Evolutionary conservation across 2,797 vertebrate species (phyloP), one percentile per base, ranked within the genome.

Genomic region (Premnoplex brunnescens): DNA sequence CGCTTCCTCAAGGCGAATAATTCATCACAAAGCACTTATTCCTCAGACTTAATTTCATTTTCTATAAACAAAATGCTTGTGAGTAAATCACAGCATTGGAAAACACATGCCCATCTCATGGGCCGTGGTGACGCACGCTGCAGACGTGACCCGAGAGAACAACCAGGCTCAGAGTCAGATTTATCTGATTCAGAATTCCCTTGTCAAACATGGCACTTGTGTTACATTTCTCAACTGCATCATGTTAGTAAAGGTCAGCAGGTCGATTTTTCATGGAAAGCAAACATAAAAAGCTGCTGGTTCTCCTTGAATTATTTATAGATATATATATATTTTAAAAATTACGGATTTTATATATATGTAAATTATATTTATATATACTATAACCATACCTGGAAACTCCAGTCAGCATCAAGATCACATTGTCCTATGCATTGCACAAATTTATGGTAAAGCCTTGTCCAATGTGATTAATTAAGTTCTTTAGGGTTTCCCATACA

Each of bases 11-110:
- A 73, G 83, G 88, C 76, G 27, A 93, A 88, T 95, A 89, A 94
- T 91, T 95, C 88, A 79, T 88, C 48, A 24, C 83, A 79, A 87
- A 94, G 79, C 73, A 49, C 67, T 90, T 94, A 69, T 77, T 93
- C 85, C 84, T 91, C 71, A 56, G 85, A 60, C 64, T 93, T 94
- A 91, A 96, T 94, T 95, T 87, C 59, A 76, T 96, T 95, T 94
- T 82, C 89, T 84, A 2, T 49, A 69, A 93, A 88, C 79, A 93
- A 91, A 95, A 95, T 85, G 79, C 64, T 93, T 66, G 89, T 85
- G 75, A 96, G 88, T 76, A 93, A 79, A 93, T 87, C 85, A 85
- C 59, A 71, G 69, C 43, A 5, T 54, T 11, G 14, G 73, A 89
- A 92, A 86, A 92, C 59, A 41, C 66, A 59, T 78, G 44, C 54